A percentile compares a stretch with the other conserved stretches of the same genome.
phyloP scores from a whole-genome alignment of 2,797 vertebrate species.

The Pachyuromys duprasi region DNA sequence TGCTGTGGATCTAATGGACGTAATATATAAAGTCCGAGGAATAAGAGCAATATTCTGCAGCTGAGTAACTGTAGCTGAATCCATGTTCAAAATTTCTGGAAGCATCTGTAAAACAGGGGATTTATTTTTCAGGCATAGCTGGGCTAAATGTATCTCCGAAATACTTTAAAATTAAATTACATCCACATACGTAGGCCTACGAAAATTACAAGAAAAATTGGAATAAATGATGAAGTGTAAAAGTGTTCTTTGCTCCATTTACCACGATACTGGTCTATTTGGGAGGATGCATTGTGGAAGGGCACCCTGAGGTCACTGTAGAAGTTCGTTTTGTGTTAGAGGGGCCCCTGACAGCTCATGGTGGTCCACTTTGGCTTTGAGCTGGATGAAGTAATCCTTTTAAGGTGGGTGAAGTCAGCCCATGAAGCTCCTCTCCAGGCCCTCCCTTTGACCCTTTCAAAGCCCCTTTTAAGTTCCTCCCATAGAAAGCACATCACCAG shows the following conservation, averaged over 20 bases:
- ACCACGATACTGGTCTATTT: constrained; percentile 56
- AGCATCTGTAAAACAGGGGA: constrained; percentile 85
- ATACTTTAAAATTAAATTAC: constrained; percentile 83
- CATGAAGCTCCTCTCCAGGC: constrained; percentile 54
- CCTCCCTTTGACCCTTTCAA: constrained; percentile 58
- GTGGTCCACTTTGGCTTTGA: constrained; percentile 61
- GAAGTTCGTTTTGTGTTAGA: constrained; percentile 63
- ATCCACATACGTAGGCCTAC: constrained; percentile 75
- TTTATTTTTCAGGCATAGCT: constrained; percentile 82
- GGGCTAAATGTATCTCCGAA: constrained; percentile 80
- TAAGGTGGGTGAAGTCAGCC: constrained; percentile 58
- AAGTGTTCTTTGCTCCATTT: constrained; percentile 75
- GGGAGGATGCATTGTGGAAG: constrained; percentile 66
- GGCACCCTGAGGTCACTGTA: constrained; percentile 78
- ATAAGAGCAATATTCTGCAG: constrained; percentile 85
- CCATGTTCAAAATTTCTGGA: constrained; percentile 83
- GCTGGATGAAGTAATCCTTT: constrained; percentile 64
- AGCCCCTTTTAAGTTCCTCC: constrained; percentile 61
- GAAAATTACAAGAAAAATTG: constrained; percentile 76
- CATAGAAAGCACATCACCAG: constrained; percentile 31
- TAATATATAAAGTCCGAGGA: constrained; percentile 84
- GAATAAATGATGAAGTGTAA: constrained; percentile 73
- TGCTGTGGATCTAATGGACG: constrained; percentile 84
- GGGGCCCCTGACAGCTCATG: constrained; percentile 53
- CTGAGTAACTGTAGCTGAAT: constrained; percentile 83